These are phyloP conservation scores for Arothron firmamentum DNA, from an alignment of 2,113 vertebrate species.

Conservation along the genomic window DNA sequence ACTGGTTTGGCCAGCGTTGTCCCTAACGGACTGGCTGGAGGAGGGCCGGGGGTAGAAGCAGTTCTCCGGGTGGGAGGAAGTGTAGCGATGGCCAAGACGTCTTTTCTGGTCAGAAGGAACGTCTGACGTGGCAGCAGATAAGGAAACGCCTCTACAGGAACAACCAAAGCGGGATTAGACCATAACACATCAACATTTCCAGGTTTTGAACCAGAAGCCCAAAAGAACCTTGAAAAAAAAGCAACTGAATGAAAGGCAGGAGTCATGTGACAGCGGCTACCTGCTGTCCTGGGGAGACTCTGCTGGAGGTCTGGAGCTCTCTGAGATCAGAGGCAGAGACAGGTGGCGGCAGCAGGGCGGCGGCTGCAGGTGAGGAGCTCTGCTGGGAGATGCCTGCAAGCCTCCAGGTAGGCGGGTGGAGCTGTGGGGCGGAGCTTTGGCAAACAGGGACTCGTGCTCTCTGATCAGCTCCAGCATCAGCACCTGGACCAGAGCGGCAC, in stretches of 20 bases:
- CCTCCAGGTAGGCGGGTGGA: constrained; percentile 24
- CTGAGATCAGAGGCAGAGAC: constrained; percentile 65
- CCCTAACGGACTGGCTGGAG: constrained; percentile 31
- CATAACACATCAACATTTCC: too few species aligned
- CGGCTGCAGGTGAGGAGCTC: constrained; percentile 37
- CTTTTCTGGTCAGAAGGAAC: constrained; percentile 39
- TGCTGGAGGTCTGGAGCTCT: constrained; percentile 26
- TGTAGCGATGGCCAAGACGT: constrained; percentile 57
- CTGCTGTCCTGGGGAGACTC: constrained; percentile 14
- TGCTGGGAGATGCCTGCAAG: constrained; percentile 9
- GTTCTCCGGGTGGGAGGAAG: constrained; percentile 64
- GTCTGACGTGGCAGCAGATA: constrained; percentile 32
- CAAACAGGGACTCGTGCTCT: constrained; percentile 66
- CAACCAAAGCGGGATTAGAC: background rate
- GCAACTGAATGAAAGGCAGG: too few species aligned
- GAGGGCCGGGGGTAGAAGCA: constrained; percentile 53
- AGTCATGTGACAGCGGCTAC: constrained; percentile 21
- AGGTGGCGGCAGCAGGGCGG: constrained; percentile 61
- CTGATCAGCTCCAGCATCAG: constrained; percentile 66
- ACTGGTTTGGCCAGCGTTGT: constrained; percentile 5
- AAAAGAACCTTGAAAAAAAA: too few species aligned
- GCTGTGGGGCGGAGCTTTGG: constrained; percentile 40
- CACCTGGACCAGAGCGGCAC: constrained; percentile 62
- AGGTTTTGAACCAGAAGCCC: background rate
- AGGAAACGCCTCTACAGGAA: constrained; percentile 12